Base-by-base conservation (phyloP, 2,797 vertebrate genomes). In the Siniperca scherzeri region DNA sequence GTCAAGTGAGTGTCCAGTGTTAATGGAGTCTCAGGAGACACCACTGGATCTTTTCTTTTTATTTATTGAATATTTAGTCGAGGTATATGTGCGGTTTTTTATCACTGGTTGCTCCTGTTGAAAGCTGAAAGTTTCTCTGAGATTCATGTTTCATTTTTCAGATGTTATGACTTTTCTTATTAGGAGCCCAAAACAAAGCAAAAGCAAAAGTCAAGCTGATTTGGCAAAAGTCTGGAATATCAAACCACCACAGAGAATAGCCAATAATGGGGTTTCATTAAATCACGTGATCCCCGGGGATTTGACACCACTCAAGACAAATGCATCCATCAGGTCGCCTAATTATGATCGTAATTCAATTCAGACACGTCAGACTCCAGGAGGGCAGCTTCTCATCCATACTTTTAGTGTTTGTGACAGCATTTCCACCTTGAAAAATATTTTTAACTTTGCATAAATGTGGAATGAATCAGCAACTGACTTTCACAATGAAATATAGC, bases 21-120 rank as follows among this genome's bases (percentile, higher is more conserved):
- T 89, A 74, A 88, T 86, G 44, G 83, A 86, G 71, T 61, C 86
- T 72, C 72, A 66, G 19, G 79, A 79, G 83, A 72, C n/a, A 1
- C 8, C 27, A 14, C 2, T 40, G 10, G 4, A 53, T 65, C 8
- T 76, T 17, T 57, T 27, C 9, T 68, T 74, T 67, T 68, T 13
- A 70, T 65, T 66, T 21, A 62, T 19, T 61, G 25, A 52, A 40
- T 70, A 57, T 72, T 74, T 57, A 74, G 75, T 71, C 42, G 7
- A 55, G 33, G 61, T 57, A n/a, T 46, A 5, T 22, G 5, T 40
- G 38, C 30, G 12, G 11, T 42, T n/a, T 57, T 27, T 53, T 21
- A 44, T 30, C 30, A 33, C 4, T 14, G 10, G 3, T 21, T 66
- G 14, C 42, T 67, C 40, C 13, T 74, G 38, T 30, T 62, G 22